Evolutionary conservation across 1,140 invertebrate genomes (phyloP).

Genomic region (Philopotamus ludificatus): DNA sequence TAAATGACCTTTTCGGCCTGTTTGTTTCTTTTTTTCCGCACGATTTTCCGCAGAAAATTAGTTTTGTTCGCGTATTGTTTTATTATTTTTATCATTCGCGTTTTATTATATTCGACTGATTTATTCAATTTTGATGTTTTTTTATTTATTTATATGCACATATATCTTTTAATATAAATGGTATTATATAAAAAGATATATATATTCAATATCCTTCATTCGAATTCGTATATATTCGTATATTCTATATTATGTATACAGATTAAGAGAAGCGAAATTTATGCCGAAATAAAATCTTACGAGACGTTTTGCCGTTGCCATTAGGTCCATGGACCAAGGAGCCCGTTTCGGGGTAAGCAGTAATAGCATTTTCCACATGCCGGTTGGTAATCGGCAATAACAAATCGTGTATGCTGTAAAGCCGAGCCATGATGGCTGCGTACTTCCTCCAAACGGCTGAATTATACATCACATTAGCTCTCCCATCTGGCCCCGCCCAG

Average conservation of each 20-base stretch:
- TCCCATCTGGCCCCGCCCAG: neutral
- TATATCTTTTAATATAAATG: too few species aligned
- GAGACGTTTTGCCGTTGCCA: too few species aligned
- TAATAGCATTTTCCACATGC: conserved; percentile 14
- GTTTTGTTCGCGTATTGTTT: conserved; percentile 26
- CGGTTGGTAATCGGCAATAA: conserved; percentile 26
- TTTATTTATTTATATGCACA: too few species aligned
- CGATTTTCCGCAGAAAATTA: conserved; percentile 35
- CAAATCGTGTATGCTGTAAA: conserved; percentile 27
- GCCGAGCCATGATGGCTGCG: conserved; percentile 23
- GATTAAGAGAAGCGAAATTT: too few species aligned
- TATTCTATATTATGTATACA: too few species aligned
- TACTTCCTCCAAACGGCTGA: conserved; percentile 24
- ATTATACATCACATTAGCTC: conserved; percentile 27
- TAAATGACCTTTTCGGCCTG: conserved; percentile 26
- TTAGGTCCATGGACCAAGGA: too few species aligned
- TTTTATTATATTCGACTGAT: too few species aligned
- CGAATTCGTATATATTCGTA: too few species aligned
- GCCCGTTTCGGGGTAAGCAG: conserved; percentile 10
- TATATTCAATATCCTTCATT: too few species aligned
- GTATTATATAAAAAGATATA: too few species aligned
- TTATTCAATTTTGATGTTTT: too few species aligned
- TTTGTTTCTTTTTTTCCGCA: conserved; percentile 31
- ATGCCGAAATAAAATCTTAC: too few species aligned
- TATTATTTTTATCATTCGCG: conserved; percentile 18